Percentiles rank a stretch among this genome's conserved stretches.
Evolutionary conservation across 2,888 invertebrate genomes (phyloP).

Genomic region (Rhodophaea formosa): DNA sequence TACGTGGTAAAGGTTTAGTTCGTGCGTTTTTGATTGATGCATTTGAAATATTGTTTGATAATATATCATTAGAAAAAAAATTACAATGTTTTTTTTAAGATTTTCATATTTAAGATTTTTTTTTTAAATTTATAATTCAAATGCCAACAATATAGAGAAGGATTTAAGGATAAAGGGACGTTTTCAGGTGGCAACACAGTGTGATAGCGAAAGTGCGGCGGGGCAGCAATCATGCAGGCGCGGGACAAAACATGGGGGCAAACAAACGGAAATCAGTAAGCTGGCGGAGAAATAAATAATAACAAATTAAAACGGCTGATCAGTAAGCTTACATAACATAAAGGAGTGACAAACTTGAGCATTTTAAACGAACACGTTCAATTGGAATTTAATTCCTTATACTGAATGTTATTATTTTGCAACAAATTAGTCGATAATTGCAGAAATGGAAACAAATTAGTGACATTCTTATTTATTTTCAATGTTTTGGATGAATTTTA

Average conservation of each 20-base stretch:
- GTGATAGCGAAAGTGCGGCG: constrained; percentile 54
- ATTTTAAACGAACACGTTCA: too few relatives aligned
- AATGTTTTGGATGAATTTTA: too few relatives aligned
- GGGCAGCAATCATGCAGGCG: constrained; percentile 59
- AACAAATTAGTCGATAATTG: too few relatives aligned
- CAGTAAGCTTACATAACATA: constrained; percentile 19
- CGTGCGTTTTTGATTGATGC: not conserved
- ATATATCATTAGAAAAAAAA: not conserved
- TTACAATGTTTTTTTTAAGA: too few relatives aligned
- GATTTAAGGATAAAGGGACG: constrained; percentile 17
- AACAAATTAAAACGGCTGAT: constrained; percentile 27
- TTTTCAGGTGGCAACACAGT: constrained; percentile 53
- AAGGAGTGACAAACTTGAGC: not conserved
- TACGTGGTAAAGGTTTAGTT: not conserved
- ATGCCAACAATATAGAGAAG: constrained; percentile 3
- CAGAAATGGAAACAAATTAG: too few relatives aligned
- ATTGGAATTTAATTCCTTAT: too few relatives aligned
- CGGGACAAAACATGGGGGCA: constrained; percentile 69
- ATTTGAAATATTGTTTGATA: not conserved
- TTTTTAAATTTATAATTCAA: not conserved
- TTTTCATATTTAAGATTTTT: too few relatives aligned
- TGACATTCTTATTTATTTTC: too few relatives aligned
- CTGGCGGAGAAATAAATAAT: constrained; percentile 36
- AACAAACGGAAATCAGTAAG: constrained; percentile 65
- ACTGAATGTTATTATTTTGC: too few relatives aligned